Base-by-base conservation (phyloP, 2,888 invertebrate species). In the Eustalomyia histrio region DNA sequence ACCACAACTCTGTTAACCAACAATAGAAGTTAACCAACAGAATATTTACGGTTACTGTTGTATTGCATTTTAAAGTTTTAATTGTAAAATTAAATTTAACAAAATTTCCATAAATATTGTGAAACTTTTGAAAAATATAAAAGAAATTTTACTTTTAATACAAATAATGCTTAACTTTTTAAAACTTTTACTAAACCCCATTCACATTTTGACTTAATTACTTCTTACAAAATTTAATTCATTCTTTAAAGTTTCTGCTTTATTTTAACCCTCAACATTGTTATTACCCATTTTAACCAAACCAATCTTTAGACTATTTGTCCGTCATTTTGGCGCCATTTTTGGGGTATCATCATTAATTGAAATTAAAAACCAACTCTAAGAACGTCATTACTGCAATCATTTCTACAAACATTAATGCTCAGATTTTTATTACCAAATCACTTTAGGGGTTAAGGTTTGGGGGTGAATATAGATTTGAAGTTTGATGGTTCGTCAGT, bases 301-400 rank as follows among this genome's bases (percentile, higher is more conserved):
- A 39, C n/a, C 14, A 47, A 47, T n/a, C 43, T n/a, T n/a, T 53
- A 35, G 33, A 74, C 61, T 67, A 67, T 65, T 74, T 78, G 33
- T 67, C 12, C 76, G 76, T 33, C 76, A 57, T 21, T 71, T 61
- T 74, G 81, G 81, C 81, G 81, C 52, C 81, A 24, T 60, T 29
- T 7, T 4, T 29, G 3, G 3, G 73, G 74, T 81, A 74, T 78
- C 71, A 78, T 74, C 80, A 74, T 80, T 68, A 69, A 58, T 29
- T 50, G 63, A 72, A 71, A 39, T 47, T 71, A 33, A 57, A 63
- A 67, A 67, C 55, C n/a, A n/a, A n/a, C n/a, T n/a, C n/a, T 52
- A 17, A 74, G 52, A 17, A 61, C 18, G 53, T 39, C 12, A 24
- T 29, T 43, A 29, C 57, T 4, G 21, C 21, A 21, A 3, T 21